Conservation (phyloP, 2,113 vertebrate species). For the Neodontobutis hainanensis region DNA sequence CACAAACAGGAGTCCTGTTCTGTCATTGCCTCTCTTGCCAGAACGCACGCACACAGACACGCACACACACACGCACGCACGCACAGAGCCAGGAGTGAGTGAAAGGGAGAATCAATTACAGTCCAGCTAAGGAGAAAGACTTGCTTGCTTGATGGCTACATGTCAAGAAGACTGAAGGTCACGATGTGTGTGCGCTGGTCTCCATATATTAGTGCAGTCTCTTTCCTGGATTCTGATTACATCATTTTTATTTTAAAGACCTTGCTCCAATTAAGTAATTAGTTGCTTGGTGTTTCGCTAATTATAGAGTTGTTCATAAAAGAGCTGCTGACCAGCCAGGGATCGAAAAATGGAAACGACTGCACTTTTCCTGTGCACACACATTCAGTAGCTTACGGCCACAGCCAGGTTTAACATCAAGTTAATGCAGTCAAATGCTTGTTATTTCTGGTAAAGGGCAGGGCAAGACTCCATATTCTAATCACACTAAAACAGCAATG, state of each 20-base stretch:
- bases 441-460: constrained; percentile 73
- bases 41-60: constrained; percentile 27
- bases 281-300: constrained; percentile 76
- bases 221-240: constrained; percentile 76
- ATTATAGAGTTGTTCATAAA: constrained; percentile 79
- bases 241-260: constrained; percentile 80
- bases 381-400: constrained; percentile 4
- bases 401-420: constrained; percentile 50
- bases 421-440: constrained; percentile 69
- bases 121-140: constrained; percentile 53
- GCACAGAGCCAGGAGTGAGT: constrained; percentile 38
- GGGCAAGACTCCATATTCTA: constrained; percentile 56
- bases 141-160: constrained; percentile 65
- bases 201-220: constrained; percentile 43
- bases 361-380: constrained; percentile 64
- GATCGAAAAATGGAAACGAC: constrained; percentile 56
- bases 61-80: constrained; percentile 16
- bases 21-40: constrained; percentile 19
- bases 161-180: constrained; percentile 67
- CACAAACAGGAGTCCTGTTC: constrained; percentile 50
- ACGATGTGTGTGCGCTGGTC: constrained; percentile 24
- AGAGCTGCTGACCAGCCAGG: constrained; percentile 73
- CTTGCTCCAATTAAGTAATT: constrained; percentile 82
- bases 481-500: constrained; percentile 64
- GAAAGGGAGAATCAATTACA: constrained; percentile 72